Evolutionary conservation across 2,888 invertebrate genomes (phyloP).

Genomic region (Hyles lineata): DNA sequence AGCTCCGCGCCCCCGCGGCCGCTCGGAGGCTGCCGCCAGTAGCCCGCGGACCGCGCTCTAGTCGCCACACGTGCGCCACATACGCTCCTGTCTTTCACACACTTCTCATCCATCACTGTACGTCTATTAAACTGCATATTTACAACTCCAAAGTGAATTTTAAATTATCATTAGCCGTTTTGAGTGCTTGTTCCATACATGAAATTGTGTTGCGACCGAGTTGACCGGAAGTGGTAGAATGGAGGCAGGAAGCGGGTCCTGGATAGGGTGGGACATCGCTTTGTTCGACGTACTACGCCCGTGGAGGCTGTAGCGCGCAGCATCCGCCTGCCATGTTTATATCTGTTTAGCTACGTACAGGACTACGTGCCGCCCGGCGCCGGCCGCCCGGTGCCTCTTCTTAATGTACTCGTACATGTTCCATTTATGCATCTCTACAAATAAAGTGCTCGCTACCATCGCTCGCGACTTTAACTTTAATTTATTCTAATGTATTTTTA

Average conservation of each 20-base stretch:
- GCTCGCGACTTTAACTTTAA: background rate
- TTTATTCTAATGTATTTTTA: background rate
- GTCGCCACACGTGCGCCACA: constrained; percentile 62
- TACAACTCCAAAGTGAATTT: constrained; percentile 54
- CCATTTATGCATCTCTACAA: constrained; percentile 25
- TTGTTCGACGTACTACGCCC: constrained; percentile 79
- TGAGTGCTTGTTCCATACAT: constrained; percentile 71
- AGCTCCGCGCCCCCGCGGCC: constrained; percentile 69
- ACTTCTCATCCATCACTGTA: constrained; percentile 52
- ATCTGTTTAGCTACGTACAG: constrained; percentile 35
- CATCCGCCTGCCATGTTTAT: constrained; percentile 75
- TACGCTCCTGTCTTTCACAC: constrained; percentile 51
- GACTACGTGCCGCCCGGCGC: constrained; percentile 10
- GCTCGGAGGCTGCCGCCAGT: constrained; percentile 76
- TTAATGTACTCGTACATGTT: background rate
- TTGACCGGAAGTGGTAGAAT: constrained; percentile 58
- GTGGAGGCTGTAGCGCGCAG: constrained; percentile 79
- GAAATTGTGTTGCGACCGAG: constrained; percentile 52
- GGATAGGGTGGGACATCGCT: constrained; percentile 74
- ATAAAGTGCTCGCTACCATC: constrained; percentile 13
- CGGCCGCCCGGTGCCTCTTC: constrained; percentile 9
- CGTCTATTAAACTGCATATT: constrained; percentile 51
- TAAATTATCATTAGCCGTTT: constrained; percentile 41
- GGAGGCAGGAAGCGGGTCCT: constrained; percentile 54
- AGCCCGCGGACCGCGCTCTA: constrained; percentile 77